Evolutionary conservation across 2,113 vertebrate genomes (phyloP), one percentile per base, ranked within the genome.

Genomic region (Phasianus colchicus): DNA sequence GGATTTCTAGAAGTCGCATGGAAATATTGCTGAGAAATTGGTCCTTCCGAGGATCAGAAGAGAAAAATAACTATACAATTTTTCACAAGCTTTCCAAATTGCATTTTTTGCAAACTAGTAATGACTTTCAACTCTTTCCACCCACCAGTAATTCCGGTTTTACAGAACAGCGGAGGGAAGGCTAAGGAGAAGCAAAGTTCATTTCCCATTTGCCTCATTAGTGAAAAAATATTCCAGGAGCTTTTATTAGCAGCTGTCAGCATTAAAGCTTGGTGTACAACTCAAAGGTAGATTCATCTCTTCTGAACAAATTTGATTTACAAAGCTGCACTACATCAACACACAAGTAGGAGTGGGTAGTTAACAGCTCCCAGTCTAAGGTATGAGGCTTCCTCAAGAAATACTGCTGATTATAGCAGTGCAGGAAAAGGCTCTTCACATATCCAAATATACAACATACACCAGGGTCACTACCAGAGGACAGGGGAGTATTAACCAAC

Each of bases 41-140:
- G 6, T 77, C 4, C 22, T 86, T 55, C 6, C 11, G 19, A n/a
- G 13, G 5, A 80, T 64, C 43, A 58, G 40, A 87, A 3, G 45
- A 86, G 70, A 87, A 91, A 83, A 20, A 0, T 8, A 74, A 14
- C 18, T 21, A 24, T 63, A 38, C 6, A 77, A 7, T 64, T 83
- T 93, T 92, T 75, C 54, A 78, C 57, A 86, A 85, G 36, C 52
- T 90, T 52, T 78, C 25, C 50, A 83, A 61, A 86, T 81, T 83
- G 48, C 65, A 65, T 2, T 54, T 80, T 74, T 65, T 75, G 72
- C 71, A 83, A 67, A 81, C 11, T 18, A 83, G 15, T 29, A 57
- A 83, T 61, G 92, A 40, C 5, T 81, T 83, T 70, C 50, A 54
- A 17, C 22, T 78, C 40, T 60, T 11, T 64, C 55, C 72, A 52